Conservation (phyloP, 1,140 invertebrate species). For the Drosophila bipectinata region DNA sequence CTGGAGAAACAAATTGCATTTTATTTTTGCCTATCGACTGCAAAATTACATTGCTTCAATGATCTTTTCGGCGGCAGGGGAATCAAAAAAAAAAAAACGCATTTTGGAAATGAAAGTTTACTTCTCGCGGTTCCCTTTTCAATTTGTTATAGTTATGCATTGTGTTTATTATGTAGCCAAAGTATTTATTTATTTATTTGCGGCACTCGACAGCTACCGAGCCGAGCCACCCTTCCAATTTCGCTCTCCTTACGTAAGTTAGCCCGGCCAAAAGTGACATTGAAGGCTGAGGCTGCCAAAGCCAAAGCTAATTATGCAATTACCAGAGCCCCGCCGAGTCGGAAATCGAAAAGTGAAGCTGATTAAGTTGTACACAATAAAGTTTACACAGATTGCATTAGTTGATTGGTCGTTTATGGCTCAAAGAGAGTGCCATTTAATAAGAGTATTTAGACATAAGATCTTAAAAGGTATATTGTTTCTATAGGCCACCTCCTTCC, state of each 20-base stretch:
- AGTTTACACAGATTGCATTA: conserved; percentile 24
- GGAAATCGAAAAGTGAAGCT: conserved; percentile 50
- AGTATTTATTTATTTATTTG: conserved; percentile 27
- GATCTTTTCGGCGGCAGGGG: conserved; percentile 47
- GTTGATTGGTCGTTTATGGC: conserved; percentile 28
- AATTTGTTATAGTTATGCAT: conserved; percentile 73
- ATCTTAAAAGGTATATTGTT: neutral
- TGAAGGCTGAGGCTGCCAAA: conserved; percentile 57
- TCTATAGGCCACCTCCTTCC: no score
- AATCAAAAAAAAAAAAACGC: conserved; percentile 44
- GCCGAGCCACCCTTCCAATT: conserved; percentile 49
- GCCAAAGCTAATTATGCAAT: conserved; percentile 71
- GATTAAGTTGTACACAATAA: conserved; percentile 27
- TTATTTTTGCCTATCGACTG: conserved; percentile 30
- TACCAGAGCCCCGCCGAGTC: conserved; percentile 47
- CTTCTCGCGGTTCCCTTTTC: conserved; percentile 54
- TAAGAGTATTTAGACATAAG: neutral
- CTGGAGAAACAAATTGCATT: conserved; percentile 28
- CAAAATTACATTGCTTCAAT: conserved; percentile 66
- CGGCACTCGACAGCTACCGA: neutral
- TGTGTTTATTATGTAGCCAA: conserved; percentile 42
- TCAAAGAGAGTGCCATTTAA: conserved; percentile 13
- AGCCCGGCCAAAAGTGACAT: conserved; percentile 55
- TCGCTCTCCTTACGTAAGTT: conserved; percentile 61
- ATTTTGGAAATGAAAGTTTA: conserved; percentile 66